Percentiles rank a stretch among this genome's conserved stretches.
phyloP scores from a whole-genome alignment of 2,888 invertebrate genomes.

The Sisyra terminalis region DNA sequence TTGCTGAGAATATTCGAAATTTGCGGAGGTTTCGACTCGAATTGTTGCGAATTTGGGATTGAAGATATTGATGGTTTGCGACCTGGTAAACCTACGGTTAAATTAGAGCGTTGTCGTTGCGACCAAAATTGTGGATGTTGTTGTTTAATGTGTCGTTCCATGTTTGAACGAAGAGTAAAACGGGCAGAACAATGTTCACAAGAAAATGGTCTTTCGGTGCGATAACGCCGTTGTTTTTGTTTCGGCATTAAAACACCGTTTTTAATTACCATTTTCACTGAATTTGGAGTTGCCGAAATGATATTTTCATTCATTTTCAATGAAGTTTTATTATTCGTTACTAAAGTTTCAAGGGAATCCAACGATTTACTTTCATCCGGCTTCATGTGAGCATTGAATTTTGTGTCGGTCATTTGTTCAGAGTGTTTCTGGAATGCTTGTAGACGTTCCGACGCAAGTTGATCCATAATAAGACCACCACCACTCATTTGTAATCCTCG shows the following conservation, averaged over 20 bases:
- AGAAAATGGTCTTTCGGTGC: slow-evolving; percentile 79
- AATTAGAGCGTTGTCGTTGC: slow-evolving; percentile 47
- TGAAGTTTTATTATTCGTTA: slow-evolving; percentile 8
- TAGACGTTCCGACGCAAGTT: slow-evolving; percentile 10
- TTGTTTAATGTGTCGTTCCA: slow-evolving; percentile 88
- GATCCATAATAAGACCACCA: slow-evolving; percentile 42
- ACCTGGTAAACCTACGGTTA: slow-evolving; percentile 29
- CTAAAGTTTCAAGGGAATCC: slow-evolving; percentile 10
- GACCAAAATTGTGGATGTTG: slow-evolving; percentile 87
- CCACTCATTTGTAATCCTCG: slow-evolving; percentile 51
- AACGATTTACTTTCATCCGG: slow-evolving; percentile 6
- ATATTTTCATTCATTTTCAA: slow-evolving; percentile 11
- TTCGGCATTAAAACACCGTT: slow-evolving; percentile 83
- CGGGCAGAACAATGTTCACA: slow-evolving; percentile 83
- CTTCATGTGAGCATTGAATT: slow-evolving; percentile 5
- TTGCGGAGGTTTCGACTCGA: slow-evolving; percentile 9
- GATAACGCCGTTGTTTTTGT: slow-evolving; percentile 76
- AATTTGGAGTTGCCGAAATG: slow-evolving; percentile 32
- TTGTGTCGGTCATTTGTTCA: slow-evolving; percentile 2
- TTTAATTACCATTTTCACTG: slow-evolving; percentile 79
- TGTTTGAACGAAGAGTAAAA: slow-evolving; percentile 83
- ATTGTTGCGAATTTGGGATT: neutral
- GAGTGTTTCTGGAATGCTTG: slow-evolving; percentile 1
- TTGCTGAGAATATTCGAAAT: slow-evolving; percentile 8
- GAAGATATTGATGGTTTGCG: slow-evolving; percentile 23